A percentile compares a stretch with the other conserved stretches of the same genome.
Conservation (phyloP, 2,888 invertebrate species). For the Rhopalosiphum nymphaeae region DNA sequence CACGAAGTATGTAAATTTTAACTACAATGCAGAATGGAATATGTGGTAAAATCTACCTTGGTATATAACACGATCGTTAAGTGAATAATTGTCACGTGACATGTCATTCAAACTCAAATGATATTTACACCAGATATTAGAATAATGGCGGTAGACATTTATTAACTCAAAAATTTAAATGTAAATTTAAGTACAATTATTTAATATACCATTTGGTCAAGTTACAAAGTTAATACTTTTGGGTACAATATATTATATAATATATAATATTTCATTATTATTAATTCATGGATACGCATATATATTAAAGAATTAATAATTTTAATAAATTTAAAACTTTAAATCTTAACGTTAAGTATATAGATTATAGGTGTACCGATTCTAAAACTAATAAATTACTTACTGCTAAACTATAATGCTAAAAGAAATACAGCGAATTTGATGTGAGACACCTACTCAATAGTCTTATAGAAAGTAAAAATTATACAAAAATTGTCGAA, state of each 20-base stretch:
- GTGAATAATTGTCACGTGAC: constrained; percentile 55
- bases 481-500: constrained; percentile 16
- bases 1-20: constrained; percentile 54
- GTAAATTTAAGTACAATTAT: background rate
- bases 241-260: background rate
- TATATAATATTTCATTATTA: background rate
- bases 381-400: background rate
- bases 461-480: constrained; percentile 38
- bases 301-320: background rate
- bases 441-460: background rate
- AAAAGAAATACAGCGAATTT: background rate
- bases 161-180: constrained; percentile 18
- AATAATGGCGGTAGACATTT: constrained; percentile 18
- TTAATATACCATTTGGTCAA: background rate
- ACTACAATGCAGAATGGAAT: background rate
- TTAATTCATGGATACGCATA: background rate
- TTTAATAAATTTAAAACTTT: background rate
- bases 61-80: constrained; percentile 21
- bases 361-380: background rate
- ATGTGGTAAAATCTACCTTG: constrained; percentile 13
- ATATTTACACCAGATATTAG: constrained; percentile 31
- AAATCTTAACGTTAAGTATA: background rate
- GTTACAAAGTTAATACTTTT: background rate
- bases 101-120: constrained; percentile 40
- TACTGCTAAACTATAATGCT: background rate